Evolutionary conservation across 2,113 vertebrate species (phyloP), one percentile per base, ranked within the genome.

Genomic region (Hipposideros armiger): DNA sequence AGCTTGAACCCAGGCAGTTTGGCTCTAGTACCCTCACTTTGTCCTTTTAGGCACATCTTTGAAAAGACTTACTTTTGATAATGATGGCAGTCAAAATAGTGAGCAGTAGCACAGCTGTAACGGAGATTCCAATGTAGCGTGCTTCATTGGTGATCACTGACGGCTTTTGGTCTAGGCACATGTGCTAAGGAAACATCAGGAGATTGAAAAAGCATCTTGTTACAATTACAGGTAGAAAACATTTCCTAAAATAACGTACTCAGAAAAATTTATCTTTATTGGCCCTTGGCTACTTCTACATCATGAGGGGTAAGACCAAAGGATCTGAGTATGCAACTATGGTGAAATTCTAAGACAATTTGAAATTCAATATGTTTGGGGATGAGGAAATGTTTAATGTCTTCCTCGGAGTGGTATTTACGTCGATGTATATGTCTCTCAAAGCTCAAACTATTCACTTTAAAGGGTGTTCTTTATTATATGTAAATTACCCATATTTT

Each of bases 11-110:
- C 62, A 74, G 28, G 26, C 13, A 45, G 30, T 14, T 10, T 69
- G 50, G 3, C 24, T 54, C 16, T 4, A 19, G 36, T 94, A 14
- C 6, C 40, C 45, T n/a, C 66, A 3, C 8, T 76, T 13, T 45
- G 24, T 17, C 30, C 20, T 19, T 28, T 1, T 7, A 0, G 20
- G 42, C 8, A 81, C 4, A 45, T 7, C 8, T 17, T 80, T 16
- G 6, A 67, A 87, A 52, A 14, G 15, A 98, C 98, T 98, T 87
- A 98, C 98, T 80, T 91, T 84, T 96, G 24, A 58, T 15, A 28
- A 97, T 32, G 30, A 97, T 7, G 24, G 96, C 67, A 67, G 76
- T 56, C 88, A 98, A 62, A 74, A 98, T 2, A 54, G 82, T 3
- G 69, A 96, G 50, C 60, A 98, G 58, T 7, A 97, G 1, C 0